Evolutionary conservation across 1,140 invertebrate genomes (phyloP), one percentile per base, ranked within the genome.

Genomic region (Mycetomoellerius zeteki): DNA sequence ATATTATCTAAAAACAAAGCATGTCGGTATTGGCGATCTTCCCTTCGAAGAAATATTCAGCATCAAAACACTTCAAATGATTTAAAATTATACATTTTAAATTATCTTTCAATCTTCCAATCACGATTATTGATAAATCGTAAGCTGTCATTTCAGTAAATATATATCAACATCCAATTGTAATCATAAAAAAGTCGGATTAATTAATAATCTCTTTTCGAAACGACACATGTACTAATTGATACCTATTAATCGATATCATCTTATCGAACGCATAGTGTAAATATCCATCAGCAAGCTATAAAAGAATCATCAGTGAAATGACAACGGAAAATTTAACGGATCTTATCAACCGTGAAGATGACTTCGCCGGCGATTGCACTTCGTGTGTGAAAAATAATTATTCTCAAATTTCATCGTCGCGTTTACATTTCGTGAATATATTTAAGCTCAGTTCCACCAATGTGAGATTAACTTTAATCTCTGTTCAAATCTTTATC

Each of bases 261-360:
- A 47, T 10, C 54, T 84, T 84, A 73, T 73, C 54, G n/a, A 71
- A 47, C 37, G 7, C 33, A 43, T 0, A 24, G 8, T 8, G 12
- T 56, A 33, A 60, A 37, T 10, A 12, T 6, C 21, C 0, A 1
- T 24, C 60, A 8, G 16, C 7, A 16, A 4, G 21, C 16, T 75
- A 84, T 75, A 84, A 84, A 75, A 75, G 54, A 84, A 33, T 30
- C 37, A 14, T 47, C 54, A 21, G 5, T 10, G 24, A 60, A 52
- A 8, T n/a, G 5, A 1, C 2, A 24, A 54, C 0, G 1, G 0
- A 19, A 37, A 24, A 67, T 67, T 24, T 21, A 21, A 56, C 14
- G 14, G 21, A 1, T 47, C 24, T 14, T 10, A 58, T 7, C 24
- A 43, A 43, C 4, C 33, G 16, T 37, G 8, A 47, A 62, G n/a